Percentiles rank a stretch among this genome's conserved stretches.
Evolutionary conservation across 2,888 invertebrate genomes (phyloP).

Genomic region (Drosophila setosimentum): DNA sequence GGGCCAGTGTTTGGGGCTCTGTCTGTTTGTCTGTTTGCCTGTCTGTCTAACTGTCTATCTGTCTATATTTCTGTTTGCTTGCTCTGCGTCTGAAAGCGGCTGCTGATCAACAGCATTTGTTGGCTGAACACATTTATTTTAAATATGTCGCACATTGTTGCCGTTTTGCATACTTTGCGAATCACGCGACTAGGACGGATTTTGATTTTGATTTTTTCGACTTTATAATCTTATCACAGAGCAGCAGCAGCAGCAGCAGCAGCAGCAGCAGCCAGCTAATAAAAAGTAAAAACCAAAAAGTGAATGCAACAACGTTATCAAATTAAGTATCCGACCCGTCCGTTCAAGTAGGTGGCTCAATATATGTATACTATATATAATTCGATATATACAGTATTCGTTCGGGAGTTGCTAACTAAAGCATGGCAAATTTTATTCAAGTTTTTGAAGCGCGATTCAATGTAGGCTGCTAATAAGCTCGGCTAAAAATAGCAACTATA

Average conservation of each 20-base stretch:
- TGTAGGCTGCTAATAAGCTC: conserved; percentile 63
- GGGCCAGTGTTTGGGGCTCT: conserved; percentile 29
- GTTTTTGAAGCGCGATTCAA: conserved; percentile 48
- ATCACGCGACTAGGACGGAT: conserved; percentile 48
- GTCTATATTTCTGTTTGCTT: background rate
- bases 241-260: conserved; percentile 5
- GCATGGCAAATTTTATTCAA: conserved; percentile 55
- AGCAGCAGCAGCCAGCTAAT: conserved; percentile 1
- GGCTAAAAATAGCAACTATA: conserved; percentile 57
- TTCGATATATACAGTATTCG: conserved; percentile 13
- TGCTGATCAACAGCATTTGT: conserved; percentile 31
- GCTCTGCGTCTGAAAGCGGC: background rate
- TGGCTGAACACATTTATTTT: conserved; percentile 36
- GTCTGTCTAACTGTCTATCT: background rate
- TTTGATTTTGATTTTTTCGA: conserved; percentile 40
- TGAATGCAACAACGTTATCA: conserved; percentile 44
- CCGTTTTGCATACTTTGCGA: conserved; percentile 19
- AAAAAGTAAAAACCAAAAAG: conserved; percentile 2
- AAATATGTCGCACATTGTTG: conserved; percentile 9
- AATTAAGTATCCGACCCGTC: conserved; percentile 65
- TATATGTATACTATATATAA: conserved; percentile 13
- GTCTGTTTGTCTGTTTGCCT: background rate
- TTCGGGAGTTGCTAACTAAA: conserved; percentile 64
- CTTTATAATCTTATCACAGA: conserved; percentile 56
- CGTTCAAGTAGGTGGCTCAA: conserved; percentile 1